Conservation (phyloP, 2,888 invertebrate genomes). For the Maniola hyperantus region DNA sequence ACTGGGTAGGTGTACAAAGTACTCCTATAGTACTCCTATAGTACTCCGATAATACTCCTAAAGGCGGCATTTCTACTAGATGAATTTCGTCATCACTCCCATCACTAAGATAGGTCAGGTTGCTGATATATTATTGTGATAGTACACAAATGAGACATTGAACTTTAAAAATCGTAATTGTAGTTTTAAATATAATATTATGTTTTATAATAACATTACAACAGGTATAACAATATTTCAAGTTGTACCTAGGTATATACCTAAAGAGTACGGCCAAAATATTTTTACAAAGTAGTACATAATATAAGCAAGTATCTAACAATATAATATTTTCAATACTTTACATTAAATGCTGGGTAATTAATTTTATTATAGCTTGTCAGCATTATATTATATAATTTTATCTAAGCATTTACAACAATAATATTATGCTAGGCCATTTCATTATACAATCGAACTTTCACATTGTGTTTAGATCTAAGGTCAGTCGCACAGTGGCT, state of each 20-base stretch:
- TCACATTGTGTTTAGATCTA: constrained; percentile 2
- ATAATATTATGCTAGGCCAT: constrained; percentile 32
- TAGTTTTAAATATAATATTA: too few species aligned
- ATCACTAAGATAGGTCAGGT: too few species aligned
- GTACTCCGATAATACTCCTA: background rate
- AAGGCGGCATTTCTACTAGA: background rate
- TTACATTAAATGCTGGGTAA: constrained; percentile 22
- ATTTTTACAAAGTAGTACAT: constrained; percentile 14
- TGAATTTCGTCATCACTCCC: background rate
- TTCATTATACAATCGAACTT: constrained; percentile 24
- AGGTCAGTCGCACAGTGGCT: background rate
- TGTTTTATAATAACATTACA: background rate
- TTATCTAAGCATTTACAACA: constrained; percentile 46
- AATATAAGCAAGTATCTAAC: constrained; percentile 3
- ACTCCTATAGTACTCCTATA: background rate
- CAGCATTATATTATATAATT: constrained; percentile 31
- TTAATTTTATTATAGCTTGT: constrained; percentile 28
- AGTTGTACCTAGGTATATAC: constrained; percentile 5
- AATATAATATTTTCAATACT: constrained; percentile 11
- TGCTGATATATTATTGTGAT: too few species aligned
- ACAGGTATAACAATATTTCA: constrained; percentile 1
- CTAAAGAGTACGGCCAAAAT: background rate
- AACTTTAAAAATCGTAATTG: too few species aligned
- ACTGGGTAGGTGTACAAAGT: background rate
- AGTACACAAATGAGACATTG: too few species aligned